These are phyloP conservation scores for Drosophila subquinaria DNA, from an alignment of 2,888 invertebrate species.

Conservation along the genomic window DNA sequence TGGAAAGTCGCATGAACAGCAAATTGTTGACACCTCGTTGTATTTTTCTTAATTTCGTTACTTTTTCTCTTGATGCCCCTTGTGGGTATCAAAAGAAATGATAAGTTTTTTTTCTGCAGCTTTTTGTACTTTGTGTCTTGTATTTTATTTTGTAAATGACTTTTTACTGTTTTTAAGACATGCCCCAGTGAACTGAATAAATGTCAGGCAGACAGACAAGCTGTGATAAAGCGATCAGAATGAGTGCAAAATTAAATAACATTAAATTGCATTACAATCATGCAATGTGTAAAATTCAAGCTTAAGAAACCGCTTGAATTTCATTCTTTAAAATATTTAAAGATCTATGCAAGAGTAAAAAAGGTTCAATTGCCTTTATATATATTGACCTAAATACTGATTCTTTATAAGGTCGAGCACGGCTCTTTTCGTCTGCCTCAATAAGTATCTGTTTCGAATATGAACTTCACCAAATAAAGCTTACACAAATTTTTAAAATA, in stretches of 20 bases:
- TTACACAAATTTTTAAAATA: no score
- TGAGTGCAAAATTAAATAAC: constrained; percentile 3
- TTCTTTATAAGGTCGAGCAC: no score
- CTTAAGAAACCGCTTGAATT: no score
- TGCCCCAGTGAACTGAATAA: constrained; percentile 48
- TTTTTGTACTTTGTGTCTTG: constrained; percentile 18
- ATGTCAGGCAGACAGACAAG: constrained; percentile 11
- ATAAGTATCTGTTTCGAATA: no score
- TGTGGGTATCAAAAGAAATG: constrained; percentile 45
- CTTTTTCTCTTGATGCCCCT: constrained; percentile 55
- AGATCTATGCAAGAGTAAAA: no score
- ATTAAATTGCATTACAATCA: neutral
- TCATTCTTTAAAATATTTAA: no score
- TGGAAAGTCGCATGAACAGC: constrained; percentile 44
- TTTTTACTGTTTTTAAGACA: constrained; percentile 53
- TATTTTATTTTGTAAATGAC: constrained; percentile 59
- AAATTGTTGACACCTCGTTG: constrained; percentile 62
- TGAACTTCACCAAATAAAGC: no score
- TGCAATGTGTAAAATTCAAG: neutral
- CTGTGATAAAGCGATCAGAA: constrained; percentile 37
- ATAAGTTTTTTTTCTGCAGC: constrained; percentile 37
- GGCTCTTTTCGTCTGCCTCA: no score
- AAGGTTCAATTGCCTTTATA: no score
- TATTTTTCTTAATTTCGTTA: constrained; percentile 51
- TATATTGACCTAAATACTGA: no score